phyloP scores from a whole-genome alignment of 23 tunicate genomes.

The Aplidium turbinatum region DNA sequence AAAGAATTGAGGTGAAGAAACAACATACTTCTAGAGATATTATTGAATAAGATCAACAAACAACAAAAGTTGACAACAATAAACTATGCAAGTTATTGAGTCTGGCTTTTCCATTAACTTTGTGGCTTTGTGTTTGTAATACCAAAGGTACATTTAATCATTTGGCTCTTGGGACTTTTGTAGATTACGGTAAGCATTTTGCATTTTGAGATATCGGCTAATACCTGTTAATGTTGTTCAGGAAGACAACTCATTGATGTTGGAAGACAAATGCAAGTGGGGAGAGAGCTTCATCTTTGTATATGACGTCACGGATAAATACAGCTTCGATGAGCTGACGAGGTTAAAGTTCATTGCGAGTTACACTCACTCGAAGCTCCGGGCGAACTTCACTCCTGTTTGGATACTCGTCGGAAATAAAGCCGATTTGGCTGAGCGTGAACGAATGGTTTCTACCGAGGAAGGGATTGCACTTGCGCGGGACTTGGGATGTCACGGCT shows the following conservation, averaged over 20 bases:
- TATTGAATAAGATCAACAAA: too few species aligned
- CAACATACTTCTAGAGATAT: too few species aligned
- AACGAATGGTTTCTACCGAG: slow-evolving; percentile 60
- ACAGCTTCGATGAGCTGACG: slow-evolving; percentile 77
- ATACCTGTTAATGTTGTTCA: too few species aligned
- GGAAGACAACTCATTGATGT: slow-evolving; percentile 62
- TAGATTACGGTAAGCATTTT: too few species aligned
- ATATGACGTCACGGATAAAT: slow-evolving; percentile 85
- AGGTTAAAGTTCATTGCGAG: slow-evolving; percentile 75
- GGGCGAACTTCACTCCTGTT: slow-evolving; percentile 59
- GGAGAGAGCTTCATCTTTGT: slow-evolving; percentile 76
- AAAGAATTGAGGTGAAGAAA: too few species aligned
- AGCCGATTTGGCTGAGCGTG: slow-evolving; percentile 59
- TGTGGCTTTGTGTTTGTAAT: too few species aligned
- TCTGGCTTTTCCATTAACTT: too few species aligned
- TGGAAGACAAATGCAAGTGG: slow-evolving; percentile 88
- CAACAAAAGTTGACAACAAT: too few species aligned
- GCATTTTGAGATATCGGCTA: too few species aligned
- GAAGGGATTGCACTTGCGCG: slow-evolving; percentile 73
- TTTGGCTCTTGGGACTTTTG: too few species aligned
- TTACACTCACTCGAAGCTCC: slow-evolving; percentile 58
- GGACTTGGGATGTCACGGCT: slow-evolving; percentile 71
- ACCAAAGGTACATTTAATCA: too few species aligned
- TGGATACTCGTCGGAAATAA: slow-evolving; percentile 75
- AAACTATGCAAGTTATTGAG: too few species aligned